These are phyloP conservation scores for Megaceryle torquata DNA, from an alignment of 2,113 vertebrate species.

Conservation along the genomic window DNA sequence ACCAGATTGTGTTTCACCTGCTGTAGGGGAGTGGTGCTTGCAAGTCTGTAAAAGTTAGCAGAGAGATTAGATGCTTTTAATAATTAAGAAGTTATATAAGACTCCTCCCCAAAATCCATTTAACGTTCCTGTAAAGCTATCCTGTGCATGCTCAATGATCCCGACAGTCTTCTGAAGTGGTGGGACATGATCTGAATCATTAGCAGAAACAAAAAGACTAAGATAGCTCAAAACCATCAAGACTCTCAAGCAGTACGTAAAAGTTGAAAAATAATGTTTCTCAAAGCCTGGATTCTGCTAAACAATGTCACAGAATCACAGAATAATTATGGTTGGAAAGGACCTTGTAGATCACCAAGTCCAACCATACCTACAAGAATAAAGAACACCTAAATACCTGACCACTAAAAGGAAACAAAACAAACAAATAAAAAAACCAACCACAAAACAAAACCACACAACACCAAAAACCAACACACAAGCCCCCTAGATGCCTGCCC, in stretches of 20 bases:
- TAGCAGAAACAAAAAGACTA: background rate
- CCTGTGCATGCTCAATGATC: background rate
- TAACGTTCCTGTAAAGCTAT: slow-evolving; percentile 18
- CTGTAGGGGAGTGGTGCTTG: background rate
- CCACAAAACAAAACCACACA: too few species aligned
- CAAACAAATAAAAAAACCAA: too few species aligned
- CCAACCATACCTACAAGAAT: too few species aligned
- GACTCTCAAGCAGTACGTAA: background rate
- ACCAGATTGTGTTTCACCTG: background rate
- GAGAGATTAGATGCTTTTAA: slow-evolving; percentile 39
- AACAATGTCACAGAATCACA: too few species aligned
- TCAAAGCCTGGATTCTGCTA: background rate
- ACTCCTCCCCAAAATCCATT: slow-evolving; percentile 33
- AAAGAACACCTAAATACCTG: too few species aligned
- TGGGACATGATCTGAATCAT: accelerated
- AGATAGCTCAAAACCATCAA: background rate
- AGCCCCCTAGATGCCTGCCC: too few species aligned
- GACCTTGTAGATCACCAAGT: too few species aligned
- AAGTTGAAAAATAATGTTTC: background rate
- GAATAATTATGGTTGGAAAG: too few species aligned
- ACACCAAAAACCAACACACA: too few species aligned
- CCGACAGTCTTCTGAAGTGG: background rate
- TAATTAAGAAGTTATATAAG: slow-evolving; percentile 36
- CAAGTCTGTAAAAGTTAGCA: slow-evolving; percentile 29
- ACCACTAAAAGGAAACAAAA: too few species aligned